Evolutionary conservation across 2,888 invertebrate species (phyloP).

Genomic region (Acanthopleura granulata): DNA sequence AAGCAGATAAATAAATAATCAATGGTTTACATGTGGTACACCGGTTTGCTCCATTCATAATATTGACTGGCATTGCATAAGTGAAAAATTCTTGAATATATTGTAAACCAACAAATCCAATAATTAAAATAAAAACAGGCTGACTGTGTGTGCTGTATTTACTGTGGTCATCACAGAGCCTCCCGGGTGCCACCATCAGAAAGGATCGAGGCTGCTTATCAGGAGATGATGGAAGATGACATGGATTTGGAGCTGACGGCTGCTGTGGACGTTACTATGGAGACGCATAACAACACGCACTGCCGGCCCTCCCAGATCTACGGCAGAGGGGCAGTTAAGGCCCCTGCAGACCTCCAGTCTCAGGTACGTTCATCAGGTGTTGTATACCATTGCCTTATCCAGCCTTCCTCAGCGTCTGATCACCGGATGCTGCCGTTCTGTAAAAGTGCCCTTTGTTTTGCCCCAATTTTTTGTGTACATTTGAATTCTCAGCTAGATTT

Average conservation of each 20-base stretch:
- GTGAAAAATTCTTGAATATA: too few relatives aligned
- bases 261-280: constrained; percentile 1
- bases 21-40: too few relatives aligned
- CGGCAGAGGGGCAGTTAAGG: constrained; percentile 14
- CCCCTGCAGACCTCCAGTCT: not conserved
- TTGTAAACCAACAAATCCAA: too few relatives aligned
- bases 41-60: too few relatives aligned
- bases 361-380: not conserved
- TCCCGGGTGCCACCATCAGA: constrained; percentile 21
- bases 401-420: too few relatives aligned
- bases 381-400: not conserved
- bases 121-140: too few relatives aligned
- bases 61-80: too few relatives aligned
- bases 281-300: constrained; percentile 13
- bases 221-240: constrained; percentile 44
- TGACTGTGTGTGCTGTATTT: not conserved
- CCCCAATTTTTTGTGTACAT: too few relatives aligned
- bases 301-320: not conserved
- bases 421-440: too few relatives aligned
- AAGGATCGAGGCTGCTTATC: constrained; percentile 36
- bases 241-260: constrained; percentile 25
- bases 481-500: too few relatives aligned
- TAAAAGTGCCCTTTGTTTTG: too few relatives aligned
- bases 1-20: too few relatives aligned
- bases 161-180: not conserved